These are phyloP conservation scores for Cerastis leucographa DNA, from an alignment of 2,888 invertebrate genomes.

Conservation along the genomic window DNA sequence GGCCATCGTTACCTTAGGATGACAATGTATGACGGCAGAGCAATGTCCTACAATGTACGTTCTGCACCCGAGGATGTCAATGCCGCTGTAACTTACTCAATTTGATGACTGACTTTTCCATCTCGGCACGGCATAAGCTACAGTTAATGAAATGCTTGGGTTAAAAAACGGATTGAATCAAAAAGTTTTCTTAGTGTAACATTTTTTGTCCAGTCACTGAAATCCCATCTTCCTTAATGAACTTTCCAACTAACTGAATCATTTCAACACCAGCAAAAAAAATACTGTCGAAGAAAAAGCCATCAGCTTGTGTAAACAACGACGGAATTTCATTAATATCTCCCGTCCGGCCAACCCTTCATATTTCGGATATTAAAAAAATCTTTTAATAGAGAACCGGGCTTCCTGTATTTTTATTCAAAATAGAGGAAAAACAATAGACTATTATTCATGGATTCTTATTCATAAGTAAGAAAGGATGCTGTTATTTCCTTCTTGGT, in stretches of 20 bases:
- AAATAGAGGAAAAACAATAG: slow-evolving; percentile 73
- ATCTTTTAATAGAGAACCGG: slow-evolving; percentile 41
- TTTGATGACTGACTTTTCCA: neutral
- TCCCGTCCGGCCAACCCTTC: slow-evolving; percentile 45
- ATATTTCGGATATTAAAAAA: slow-evolving; percentile 62
- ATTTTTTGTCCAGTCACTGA: neutral
- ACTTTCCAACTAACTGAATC: slow-evolving; percentile 28
- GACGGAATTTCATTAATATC: slow-evolving; percentile 61
- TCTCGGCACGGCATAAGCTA: neutral
- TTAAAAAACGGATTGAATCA: neutral
- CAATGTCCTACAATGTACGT: neutral
- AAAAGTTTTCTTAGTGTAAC: neutral
- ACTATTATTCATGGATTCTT: slow-evolving; percentile 74
- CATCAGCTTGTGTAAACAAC: slow-evolving; percentile 34
- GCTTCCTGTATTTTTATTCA: slow-evolving; percentile 55
- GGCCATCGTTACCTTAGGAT: neutral
- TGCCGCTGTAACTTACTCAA: neutral
- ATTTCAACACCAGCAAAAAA: slow-evolving; percentile 5
- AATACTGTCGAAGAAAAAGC: slow-evolving; percentile 24
- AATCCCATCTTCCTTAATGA: slow-evolving; percentile 9
- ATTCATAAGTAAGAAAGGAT: slow-evolving; percentile 74
- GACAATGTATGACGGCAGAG: neutral
- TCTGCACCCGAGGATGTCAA: too few species aligned
- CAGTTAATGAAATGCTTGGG: neutral
- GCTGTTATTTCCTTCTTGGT: slow-evolving; percentile 66